Evolutionary conservation across 2,113 vertebrate genomes (phyloP), one percentile per base, ranked within the genome.

Genomic region (Lamprologus tigripictilis): DNA sequence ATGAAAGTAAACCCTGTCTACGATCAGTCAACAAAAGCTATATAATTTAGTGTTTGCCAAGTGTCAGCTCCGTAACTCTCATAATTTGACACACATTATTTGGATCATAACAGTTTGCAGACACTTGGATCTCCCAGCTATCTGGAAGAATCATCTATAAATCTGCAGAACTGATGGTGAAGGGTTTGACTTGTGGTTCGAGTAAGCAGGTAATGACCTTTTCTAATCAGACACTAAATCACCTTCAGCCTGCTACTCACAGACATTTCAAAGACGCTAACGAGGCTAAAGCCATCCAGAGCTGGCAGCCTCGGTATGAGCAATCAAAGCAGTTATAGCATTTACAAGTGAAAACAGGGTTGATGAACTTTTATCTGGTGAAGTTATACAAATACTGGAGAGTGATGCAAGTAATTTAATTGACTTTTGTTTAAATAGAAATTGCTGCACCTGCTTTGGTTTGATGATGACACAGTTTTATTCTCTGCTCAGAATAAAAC

Each of bases 1-100:
- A 93, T 82, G 87, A 89, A 93, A 90, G 84, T 84, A 86, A 88
- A 91, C n/a, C 87, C 88, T 19, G 78, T 37, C 66, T 92, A 51
- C 80, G 61, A 81, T 73, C 86, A 91, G 78, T 92, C 87, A 88
- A 79, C 83, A 63, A 71, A 54, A 61, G 78, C 86, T 66, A 19
- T 68, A 57, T 86, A 81, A 92, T 90, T 92, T 61, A 28, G 17
- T 26, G 49, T 57, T 57, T 80, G 76, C 76, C 82, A 76, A 6
- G 19, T 33, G 37, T 86, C 76, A 16, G 26, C 88, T 53, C 81
- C 4, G 28, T 82, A 85, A 89, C 90, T 71, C 26, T 42, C 21
- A 40, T 92, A 87, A 90, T 80, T 88, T 90, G 81, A 81, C 79
- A 81, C 85, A 86, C 21, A 83, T 86, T 85, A 91, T 73, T 84